Evolutionary conservation across 1,140 invertebrate species (phyloP), one percentile per base, ranked within the genome.

Genomic region (Bacillus rossius): DNA sequence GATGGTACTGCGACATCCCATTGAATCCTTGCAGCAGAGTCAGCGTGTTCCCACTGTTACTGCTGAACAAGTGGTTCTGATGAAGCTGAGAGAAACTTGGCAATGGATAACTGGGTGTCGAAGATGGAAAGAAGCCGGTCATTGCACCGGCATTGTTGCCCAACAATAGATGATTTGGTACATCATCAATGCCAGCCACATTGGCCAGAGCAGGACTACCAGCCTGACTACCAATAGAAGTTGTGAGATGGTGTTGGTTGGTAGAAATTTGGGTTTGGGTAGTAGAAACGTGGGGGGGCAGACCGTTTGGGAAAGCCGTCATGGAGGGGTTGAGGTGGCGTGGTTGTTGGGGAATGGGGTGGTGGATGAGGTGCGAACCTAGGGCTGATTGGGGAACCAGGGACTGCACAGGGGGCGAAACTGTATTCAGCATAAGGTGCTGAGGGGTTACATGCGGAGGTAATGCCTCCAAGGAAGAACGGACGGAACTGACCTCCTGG

Each of bases 281-380:
- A 82, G 79, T 80, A 81, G 81, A 85, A 87, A 86, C 84, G 85
- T 87, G 84, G 85, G 85, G 85, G 86, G 85, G 82, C 82, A 82
- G 83, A 78, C 75, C 85, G 85, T 87, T 87, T 87, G 85, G 85
- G 85, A 87, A 85, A 76, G 74, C 29, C 29, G 29, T 34, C 29
- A 34, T 34, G 29, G 29, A 34, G 29, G 29, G 29, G 29, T 34
- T 34, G 29, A 34, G 19, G 20, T 23, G 40, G 2, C 20, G 38
- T 20, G 40, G 4, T n/a, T 43, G 53, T n/a, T 38, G 40, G 2
- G 53, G 40, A 14, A 40, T 42, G 20, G 53, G 26, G 19, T 40
- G 20, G 53, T 43, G 53, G 29, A 34, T 40, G 34, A 55, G 37
- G 10, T 40, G 40, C 55, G 57, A 57, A 48, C 57, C 59, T 61